These are phyloP conservation scores for Tokudaia muenninki DNA, from an alignment of 2,797 vertebrate species.

Conservation along the genomic window DNA sequence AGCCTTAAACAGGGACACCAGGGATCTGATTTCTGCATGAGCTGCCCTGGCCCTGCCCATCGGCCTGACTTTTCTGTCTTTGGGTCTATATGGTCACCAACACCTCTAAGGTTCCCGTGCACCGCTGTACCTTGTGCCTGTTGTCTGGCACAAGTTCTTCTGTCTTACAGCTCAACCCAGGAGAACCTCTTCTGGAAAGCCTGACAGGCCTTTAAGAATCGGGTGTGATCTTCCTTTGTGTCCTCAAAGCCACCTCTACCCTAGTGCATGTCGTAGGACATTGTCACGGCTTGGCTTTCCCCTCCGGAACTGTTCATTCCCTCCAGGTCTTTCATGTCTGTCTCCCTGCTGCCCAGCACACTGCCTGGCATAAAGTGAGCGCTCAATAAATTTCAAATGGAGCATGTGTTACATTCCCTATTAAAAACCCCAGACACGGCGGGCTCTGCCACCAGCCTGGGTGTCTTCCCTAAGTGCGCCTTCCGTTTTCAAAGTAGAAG, in stretches of 20 bases:
- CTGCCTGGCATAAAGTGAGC: slow-evolving; percentile 52
- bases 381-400: slow-evolving; percentile 57
- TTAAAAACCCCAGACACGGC: neutral
- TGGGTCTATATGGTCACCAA: neutral
- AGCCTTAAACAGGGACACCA: neutral
- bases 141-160: neutral
- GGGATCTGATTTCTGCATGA: neutral
- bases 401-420: slow-evolving; percentile 51
- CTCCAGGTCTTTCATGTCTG: slow-evolving; percentile 3
- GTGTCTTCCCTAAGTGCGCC: neutral
- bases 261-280: rapidly evolving
- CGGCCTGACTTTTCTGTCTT: neutral
- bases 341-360: neutral
- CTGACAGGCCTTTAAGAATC: neutral
- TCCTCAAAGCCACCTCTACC: neutral
- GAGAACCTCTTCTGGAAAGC: neutral
- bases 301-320: neutral
- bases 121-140: neutral
- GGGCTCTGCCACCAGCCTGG: neutral
- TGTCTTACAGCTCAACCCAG: neutral
- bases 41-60: neutral
- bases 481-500: neutral
- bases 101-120: neutral
- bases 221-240: neutral
- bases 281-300: neutral